Conservation (phyloP, 2,797 vertebrate species). For the Pangasius djambal region DNA sequence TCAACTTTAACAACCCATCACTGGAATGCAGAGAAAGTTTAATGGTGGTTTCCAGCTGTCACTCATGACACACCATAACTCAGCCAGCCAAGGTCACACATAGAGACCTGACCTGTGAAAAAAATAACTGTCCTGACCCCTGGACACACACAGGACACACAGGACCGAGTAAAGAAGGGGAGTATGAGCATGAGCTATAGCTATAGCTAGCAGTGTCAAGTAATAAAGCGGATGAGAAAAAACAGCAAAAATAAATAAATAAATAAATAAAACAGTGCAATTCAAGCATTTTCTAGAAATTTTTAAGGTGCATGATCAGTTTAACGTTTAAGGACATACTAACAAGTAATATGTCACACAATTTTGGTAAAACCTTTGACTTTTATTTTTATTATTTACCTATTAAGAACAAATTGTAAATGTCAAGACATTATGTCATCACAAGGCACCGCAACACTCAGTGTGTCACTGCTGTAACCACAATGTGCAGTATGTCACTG, state of each 20-base stretch:
- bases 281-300: background rate
- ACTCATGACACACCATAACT: conserved; percentile 69
- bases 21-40: conserved; percentile 73
- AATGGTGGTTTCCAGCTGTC: conserved; percentile 74
- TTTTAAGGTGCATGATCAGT: background rate
- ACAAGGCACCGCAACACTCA: background rate
- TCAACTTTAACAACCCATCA: conserved; percentile 65
- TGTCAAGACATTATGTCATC: no score
- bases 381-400: no score
- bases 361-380: background rate
- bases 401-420: no score
- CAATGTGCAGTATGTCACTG: no score
- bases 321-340: background rate
- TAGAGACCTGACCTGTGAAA: conserved; percentile 23
- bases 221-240: background rate
- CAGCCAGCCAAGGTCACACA: conserved; percentile 51
- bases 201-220: background rate
- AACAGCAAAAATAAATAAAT: background rate
- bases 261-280: background rate
- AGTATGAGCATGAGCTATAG: background rate
- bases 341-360: background rate
- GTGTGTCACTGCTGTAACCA: background rate
- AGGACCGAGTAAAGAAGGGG: background rate
- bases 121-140: conserved; percentile 24
- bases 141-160: conserved; percentile 16